phyloP scores from a whole-genome alignment of 1,140 invertebrate genomes.

The Cherax destructor region DNA sequence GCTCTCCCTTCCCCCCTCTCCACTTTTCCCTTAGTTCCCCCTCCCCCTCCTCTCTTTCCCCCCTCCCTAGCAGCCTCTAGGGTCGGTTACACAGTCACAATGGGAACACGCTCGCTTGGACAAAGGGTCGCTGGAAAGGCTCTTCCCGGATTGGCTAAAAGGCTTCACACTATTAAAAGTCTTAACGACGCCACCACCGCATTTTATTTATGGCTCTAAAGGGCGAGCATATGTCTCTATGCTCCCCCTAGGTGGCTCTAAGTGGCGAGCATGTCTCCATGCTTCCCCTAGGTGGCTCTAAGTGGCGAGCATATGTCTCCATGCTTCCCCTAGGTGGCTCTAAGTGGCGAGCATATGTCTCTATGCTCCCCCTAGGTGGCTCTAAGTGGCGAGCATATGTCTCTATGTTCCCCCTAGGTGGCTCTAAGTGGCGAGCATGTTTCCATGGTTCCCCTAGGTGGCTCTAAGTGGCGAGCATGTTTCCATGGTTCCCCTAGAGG shows the following conservation, averaged over 20 bases:
- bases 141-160: slow-evolving; percentile 45
- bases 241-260: no score
- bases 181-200: slow-evolving; percentile 55
- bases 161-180: slow-evolving; percentile 59
- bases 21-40: not conserved
- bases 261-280: no score
- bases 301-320: no score
- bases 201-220: slow-evolving; percentile 31
- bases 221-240: not conserved
- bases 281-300: not conserved
- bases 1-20: not conserved
- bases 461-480: no score
- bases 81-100: slow-evolving; percentile 62
- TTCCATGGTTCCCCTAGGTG: no score
- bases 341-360: not conserved
- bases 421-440: no score
- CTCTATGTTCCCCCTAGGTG: no score
- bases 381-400: no score
- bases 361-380: no score
- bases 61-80: not conserved
- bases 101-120: slow-evolving; percentile 25
- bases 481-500: no score
- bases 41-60: not conserved
- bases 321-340: not conserved
- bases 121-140: slow-evolving; percentile 8